Evolutionary conservation across 1,140 invertebrate genomes (phyloP), one percentile per base, ranked within the genome.

Genomic region (Helicoverpa zea): DNA sequence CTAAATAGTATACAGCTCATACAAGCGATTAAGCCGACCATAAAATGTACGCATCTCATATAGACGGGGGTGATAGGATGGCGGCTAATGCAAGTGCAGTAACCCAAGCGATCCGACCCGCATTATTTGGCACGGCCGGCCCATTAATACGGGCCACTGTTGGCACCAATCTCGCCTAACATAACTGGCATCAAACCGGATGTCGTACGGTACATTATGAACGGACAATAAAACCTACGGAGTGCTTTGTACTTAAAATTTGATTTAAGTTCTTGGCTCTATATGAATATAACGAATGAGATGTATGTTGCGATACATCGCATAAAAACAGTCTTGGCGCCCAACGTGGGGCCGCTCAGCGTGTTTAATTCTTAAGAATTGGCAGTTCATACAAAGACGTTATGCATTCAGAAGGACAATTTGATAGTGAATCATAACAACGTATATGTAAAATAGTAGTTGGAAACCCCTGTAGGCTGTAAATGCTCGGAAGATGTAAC

Each of bases 171-270:
- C 86, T 79, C 80, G 83, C 49, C 83, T 84, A 85, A 91, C 89
- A 91, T 92, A 90, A 90, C 88, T 87, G 88, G 79, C 90, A 90
- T 91, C 89, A 89, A 88, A 92, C 89, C 90, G 89, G 91, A 94
- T 91, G 91, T 92, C 91, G 87, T 90, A 91, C 84, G 88, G 84
- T 79, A 87, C 88, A 89, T 92, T 92, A 92, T 92, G 87, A 91
- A 92, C 85, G 85, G 84, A 92, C 89, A 92, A 94, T 92, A 91
- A 91, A 93, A 90, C 87, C 84, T 87, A 87, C 83, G 81, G 70
- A 89, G 86, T 84, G 89, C 87, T 84, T 89, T 90, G 83, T 89
- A 87, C 83, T 88, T 86, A 74, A 90, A 90, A 88, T 87, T 90
- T 84, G 83, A 81, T 81, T 83, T 81, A 80, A 84, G 75, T 30